phyloP scores from a whole-genome alignment of 2,113 vertebrate species.

The Pyxicephalus adspersus region DNA sequence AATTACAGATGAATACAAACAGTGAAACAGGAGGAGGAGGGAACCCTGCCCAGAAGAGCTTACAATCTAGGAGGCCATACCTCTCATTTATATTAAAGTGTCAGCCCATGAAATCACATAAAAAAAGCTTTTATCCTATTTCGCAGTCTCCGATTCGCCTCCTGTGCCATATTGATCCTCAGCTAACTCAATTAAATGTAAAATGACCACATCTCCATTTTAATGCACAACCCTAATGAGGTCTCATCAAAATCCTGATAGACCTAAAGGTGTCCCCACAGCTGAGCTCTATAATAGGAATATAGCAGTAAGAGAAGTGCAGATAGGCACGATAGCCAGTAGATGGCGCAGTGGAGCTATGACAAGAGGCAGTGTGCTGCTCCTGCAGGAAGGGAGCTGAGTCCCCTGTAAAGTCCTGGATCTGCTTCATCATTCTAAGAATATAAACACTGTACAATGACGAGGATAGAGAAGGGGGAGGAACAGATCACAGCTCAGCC shows the following conservation, averaged over 20 bases:
- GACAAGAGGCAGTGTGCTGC: neutral
- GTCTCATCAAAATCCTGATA: constrained; percentile 16
- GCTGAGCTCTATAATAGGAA: constrained; percentile 22
- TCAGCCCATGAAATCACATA: no score
- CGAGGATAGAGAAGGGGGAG: constrained; percentile 20
- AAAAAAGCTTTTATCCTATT: no score
- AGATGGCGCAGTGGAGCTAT: constrained; percentile 35
- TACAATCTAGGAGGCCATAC: no score
- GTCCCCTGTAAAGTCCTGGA: constrained; percentile 14
- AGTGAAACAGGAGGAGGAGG: no score
- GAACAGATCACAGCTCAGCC: neutral
- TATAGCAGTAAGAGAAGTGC: neutral
- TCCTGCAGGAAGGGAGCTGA: neutral
- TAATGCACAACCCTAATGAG: constrained; percentile 24
- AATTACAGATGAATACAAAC: no score
- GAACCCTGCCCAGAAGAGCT: no score
- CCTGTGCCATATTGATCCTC: constrained; percentile 8
- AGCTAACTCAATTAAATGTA: constrained; percentile 8
- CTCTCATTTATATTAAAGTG: no score
- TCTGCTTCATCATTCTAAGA: constrained; percentile 45
- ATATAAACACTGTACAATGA: constrained; percentile 37
- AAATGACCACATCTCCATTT: constrained; percentile 33
- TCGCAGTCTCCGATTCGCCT: neutral
- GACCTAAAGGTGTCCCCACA: neutral
- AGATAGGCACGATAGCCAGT: neutral